Conservation (phyloP, 2,113 vertebrate genomes). For the Pimephales promelas region DNA sequence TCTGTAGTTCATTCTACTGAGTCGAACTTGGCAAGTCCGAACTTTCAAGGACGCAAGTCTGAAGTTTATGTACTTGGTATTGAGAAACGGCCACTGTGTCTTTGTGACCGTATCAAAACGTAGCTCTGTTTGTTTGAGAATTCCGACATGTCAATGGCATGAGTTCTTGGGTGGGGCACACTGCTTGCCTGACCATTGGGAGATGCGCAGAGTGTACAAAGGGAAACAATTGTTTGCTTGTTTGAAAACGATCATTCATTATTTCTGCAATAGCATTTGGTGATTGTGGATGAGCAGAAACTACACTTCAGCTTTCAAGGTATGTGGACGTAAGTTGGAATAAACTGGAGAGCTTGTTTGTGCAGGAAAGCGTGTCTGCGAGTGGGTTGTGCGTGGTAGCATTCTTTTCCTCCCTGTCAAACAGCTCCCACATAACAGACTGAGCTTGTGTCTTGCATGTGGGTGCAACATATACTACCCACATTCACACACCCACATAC, state of each 20-base stretch:
- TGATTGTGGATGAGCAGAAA: not conserved
- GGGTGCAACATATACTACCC: slow-evolving; percentile 15
- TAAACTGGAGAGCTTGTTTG: slow-evolving; percentile 30
- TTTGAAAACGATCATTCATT: slow-evolving; percentile 1
- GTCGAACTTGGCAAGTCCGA: no score
- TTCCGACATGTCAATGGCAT: not conserved
- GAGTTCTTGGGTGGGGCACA: not conserved
- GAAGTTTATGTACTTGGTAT: no score
- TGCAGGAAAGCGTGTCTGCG: not conserved
- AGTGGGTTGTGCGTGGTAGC: slow-evolving; percentile 36
- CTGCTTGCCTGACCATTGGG: not conserved
- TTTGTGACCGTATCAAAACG: not conserved
- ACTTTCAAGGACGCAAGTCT: no score
- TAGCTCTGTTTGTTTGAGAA: not conserved
- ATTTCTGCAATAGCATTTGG: not conserved
- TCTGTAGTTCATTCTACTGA: no score
- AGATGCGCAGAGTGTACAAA: not conserved
- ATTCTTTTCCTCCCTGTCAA: slow-evolving; percentile 43
- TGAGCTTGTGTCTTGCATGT: slow-evolving; percentile 50
- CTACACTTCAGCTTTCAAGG: not conserved
- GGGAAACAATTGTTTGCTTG: slow-evolving; percentile 3
- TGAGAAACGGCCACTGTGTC: no score
- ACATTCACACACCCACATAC: slow-evolving; percentile 38
- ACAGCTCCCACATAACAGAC: slow-evolving; percentile 48
- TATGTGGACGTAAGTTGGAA: slow-evolving; percentile 37